These are phyloP conservation scores for Sylvicola fuscatus DNA, from an alignment of 2,888 invertebrate genomes.

Conservation along the genomic window DNA sequence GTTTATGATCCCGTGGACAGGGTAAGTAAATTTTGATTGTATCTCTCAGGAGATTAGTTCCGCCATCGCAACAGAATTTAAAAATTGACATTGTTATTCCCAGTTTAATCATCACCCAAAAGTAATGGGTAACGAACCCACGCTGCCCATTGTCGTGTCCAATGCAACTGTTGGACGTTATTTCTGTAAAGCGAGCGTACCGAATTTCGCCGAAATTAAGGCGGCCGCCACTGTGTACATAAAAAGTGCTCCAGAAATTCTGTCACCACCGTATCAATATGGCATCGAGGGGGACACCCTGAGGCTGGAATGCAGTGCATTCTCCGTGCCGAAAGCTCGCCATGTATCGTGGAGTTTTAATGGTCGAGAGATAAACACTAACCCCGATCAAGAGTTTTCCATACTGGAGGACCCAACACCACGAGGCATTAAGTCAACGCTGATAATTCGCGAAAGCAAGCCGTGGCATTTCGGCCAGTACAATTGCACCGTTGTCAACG, in stretches of 20 bases:
- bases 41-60: background rate
- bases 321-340: conserved; percentile 74
- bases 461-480: conserved; percentile 78
- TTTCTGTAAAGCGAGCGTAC: conserved; percentile 71
- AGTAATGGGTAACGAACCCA: conserved; percentile 55
- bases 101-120: conserved; percentile 12
- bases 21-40: conserved; percentile 19
- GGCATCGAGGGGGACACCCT: conserved; percentile 64
- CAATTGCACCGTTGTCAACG: conserved; percentile 84
- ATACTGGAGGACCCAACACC: conserved; percentile 52
- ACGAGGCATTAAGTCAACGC: conserved; percentile 61
- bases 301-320: conserved; percentile 72
- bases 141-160: conserved; percentile 56
- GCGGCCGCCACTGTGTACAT: conserved; percentile 61
- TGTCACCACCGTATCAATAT: conserved; percentile 63
- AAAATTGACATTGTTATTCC: background rate
- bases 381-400: conserved; percentile 50
- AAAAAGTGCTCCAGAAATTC: conserved; percentile 62
- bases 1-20: conserved; percentile 59
- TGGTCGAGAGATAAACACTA: conserved; percentile 57
- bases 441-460: conserved; percentile 71
- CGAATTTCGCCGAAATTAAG: conserved; percentile 68
- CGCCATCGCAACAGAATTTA: no score
- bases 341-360: conserved; percentile 74
- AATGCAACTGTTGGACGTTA: conserved; percentile 71